Conservation (phyloP, 2,797 vertebrate genomes). For the Oreonectes daqikongensis region DNA sequence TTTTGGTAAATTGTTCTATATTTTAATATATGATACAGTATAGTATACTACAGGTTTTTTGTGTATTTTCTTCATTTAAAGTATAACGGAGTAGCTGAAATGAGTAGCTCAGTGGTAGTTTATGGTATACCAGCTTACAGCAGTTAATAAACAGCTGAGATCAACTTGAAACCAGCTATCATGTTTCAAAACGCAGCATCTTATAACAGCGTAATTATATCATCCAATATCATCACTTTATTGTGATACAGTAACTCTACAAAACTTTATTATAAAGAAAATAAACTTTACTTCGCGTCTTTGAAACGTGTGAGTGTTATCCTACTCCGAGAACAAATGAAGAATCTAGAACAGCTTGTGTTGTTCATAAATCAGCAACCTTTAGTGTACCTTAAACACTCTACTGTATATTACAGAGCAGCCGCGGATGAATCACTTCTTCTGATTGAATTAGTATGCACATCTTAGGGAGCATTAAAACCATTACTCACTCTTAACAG, state of each 20-base stretch:
- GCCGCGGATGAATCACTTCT: slow-evolving; percentile 35
- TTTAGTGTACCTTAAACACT: slow-evolving; percentile 1
- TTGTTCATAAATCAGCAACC: background rate
- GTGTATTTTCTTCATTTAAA: too few relatives aligned
- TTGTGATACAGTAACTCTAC: too few relatives aligned
- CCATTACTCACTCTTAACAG: slow-evolving; percentile 46
- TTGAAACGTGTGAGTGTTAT: background rate
- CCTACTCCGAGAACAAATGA: background rate
- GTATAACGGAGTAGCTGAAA: too few relatives aligned
- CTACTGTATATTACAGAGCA: slow-evolving; percentile 9
- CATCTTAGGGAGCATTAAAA: slow-evolving; percentile 48
- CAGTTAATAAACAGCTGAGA: background rate
- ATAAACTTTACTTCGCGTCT: background rate
- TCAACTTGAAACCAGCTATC: background rate
- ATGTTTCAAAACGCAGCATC: background rate
- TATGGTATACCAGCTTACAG: background rate
- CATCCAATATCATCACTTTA: too few relatives aligned
- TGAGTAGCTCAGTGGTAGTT: too few relatives aligned
- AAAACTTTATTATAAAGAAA: too few relatives aligned
- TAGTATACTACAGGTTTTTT: too few relatives aligned
- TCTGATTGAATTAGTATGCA: slow-evolving; percentile 49
- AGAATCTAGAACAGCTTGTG: background rate
- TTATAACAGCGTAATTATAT: background rate
- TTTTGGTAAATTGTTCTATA: too few relatives aligned
- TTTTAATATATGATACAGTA: too few relatives aligned